Conservation (phyloP, 2,113 vertebrate species). For the Campylomormyrus numenius region DNA sequence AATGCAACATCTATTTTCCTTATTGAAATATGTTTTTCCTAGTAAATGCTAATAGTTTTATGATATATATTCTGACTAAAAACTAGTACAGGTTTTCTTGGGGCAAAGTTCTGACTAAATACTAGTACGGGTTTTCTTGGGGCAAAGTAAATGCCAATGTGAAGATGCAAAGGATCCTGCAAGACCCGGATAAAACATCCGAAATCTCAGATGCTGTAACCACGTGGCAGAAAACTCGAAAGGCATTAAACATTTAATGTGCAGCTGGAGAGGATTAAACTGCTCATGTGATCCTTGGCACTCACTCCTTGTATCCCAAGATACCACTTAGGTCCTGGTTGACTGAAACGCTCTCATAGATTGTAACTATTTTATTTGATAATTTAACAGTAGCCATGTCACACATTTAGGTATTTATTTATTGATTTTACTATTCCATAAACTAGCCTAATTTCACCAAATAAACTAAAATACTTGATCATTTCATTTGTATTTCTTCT, state of each 20-base stretch:
- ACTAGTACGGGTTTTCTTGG: neutral
- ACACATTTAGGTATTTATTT: neutral
- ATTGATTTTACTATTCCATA: neutral
- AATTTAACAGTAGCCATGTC: neutral
- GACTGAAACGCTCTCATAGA: neutral
- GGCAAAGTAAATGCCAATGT: neutral
- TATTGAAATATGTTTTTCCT: neutral
- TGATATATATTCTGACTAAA: neutral
- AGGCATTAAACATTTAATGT: conserved; percentile 7
- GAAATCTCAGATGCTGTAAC: neutral
- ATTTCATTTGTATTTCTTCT: neutral
- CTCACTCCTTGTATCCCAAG: neutral
- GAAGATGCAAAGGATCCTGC: neutral
- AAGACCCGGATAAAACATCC: neutral
- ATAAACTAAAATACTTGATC: neutral
- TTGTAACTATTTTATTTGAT: neutral
- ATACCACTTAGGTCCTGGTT: neutral
- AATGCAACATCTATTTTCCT: neutral
- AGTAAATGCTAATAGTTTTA: neutral
- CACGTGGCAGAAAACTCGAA: neutral
- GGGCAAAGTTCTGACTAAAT: neutral
- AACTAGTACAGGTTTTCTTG: neutral
- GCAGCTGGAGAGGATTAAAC: conserved; percentile 25
- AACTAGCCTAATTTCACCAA: neutral
- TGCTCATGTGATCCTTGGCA: conserved; percentile 20